Evolutionary conservation across 2,797 vertebrate species (phyloP).

Genomic region (Sebastes baramenuke): DNA sequence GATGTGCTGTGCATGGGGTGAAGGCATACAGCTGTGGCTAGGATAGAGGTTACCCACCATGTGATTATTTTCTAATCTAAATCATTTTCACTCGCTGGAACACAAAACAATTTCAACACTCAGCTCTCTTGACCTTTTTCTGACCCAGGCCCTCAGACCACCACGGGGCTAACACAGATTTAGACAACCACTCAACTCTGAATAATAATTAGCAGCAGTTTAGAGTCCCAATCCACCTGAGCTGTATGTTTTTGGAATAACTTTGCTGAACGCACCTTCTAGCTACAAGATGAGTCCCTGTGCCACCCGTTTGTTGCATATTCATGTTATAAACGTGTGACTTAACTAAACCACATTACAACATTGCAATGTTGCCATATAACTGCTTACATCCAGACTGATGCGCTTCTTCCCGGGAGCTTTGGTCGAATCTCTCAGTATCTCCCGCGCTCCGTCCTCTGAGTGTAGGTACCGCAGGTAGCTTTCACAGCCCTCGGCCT

Average conservation of each 20-base stretch:
- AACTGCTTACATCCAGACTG: slow-evolving; percentile 79
- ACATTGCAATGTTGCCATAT: not conserved
- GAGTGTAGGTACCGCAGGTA: slow-evolving; percentile 75
- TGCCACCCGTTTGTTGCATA: not conserved
- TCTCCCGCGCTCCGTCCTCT: slow-evolving; percentile 76
- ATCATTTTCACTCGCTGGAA: slow-evolving; percentile 34
- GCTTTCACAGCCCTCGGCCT: slow-evolving; percentile 81
- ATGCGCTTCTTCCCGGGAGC: slow-evolving; percentile 78
- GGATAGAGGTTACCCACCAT: slow-evolving; percentile 12
- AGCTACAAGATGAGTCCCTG: not conserved
- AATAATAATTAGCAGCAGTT: not conserved
- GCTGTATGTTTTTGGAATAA: not conserved
- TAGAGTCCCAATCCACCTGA: not conserved
- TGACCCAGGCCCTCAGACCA: not conserved
- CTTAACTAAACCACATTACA: not conserved
- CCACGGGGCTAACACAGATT: not conserved
- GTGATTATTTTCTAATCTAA: slow-evolving; percentile 26
- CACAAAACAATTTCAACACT: slow-evolving; percentile 13
- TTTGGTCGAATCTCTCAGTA: slow-evolving; percentile 72
- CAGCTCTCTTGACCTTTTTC: not conserved
- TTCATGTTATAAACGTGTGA: not conserved
- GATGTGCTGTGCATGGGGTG: slow-evolving; percentile 23
- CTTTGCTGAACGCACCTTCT: not conserved
- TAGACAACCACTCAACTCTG: not conserved
- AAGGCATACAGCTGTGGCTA: not conserved